Conservation (phyloP, 2,113 vertebrate species). For the Bettongia penicillata region DNA sequence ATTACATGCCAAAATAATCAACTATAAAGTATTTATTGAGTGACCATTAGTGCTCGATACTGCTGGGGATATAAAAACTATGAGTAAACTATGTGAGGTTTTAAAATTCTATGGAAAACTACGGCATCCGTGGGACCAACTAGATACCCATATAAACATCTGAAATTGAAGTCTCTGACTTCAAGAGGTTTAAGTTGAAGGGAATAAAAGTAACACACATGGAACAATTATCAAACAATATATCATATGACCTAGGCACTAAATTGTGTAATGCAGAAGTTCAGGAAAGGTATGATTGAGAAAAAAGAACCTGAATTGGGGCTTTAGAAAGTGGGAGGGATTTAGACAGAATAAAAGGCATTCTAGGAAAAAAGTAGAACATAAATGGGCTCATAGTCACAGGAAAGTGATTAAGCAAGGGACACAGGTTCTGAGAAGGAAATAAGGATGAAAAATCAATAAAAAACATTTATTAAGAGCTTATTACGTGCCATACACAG, state of each 20-base stretch:
- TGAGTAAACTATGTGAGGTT: slow-evolving; percentile 25
- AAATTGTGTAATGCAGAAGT: neutral
- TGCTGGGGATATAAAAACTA: neutral
- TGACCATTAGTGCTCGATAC: neutral
- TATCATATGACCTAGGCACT: neutral
- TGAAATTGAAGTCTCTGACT: neutral
- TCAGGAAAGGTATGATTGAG: neutral
- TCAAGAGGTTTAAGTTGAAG: neutral
- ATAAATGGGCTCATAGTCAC: neutral
- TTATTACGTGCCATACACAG: neutral
- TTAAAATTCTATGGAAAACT: slow-evolving; percentile 39
- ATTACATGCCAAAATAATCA: neutral
- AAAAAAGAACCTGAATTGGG: neutral
- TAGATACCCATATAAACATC: neutral
- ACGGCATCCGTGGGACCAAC: neutral
- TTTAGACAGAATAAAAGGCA: neutral
- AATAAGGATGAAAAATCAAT: neutral
- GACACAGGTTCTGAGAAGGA: neutral
- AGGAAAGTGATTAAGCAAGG: neutral
- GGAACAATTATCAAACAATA: neutral
- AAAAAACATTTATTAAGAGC: neutral
- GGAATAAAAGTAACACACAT: neutral
- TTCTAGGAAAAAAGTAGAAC: neutral
- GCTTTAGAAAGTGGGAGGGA: neutral
- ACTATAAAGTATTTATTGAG: neutral